Base-by-base conservation (phyloP, 1,140 invertebrate genomes). In the Drosophila pandora region DNA sequence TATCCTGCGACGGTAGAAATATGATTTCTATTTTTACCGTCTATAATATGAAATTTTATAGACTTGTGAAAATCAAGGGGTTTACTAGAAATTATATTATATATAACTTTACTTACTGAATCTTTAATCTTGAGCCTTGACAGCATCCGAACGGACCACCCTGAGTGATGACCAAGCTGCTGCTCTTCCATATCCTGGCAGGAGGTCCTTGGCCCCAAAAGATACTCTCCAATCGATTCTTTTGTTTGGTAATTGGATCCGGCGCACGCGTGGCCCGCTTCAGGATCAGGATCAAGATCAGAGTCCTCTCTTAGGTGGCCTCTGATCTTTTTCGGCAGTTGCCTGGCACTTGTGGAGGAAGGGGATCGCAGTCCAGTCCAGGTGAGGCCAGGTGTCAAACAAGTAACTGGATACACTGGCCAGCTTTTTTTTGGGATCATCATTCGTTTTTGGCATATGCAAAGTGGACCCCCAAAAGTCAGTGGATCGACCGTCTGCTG, bases 241-340 rank as follows among this genome's bases (percentile, higher is more conserved):
- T 41, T 53, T 53, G 25, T 41, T 34, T 62, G 47, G 83, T 77
- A 79, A 88, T 50, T 68, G 48, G 56, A 88, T 67, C 56, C 37
- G 28, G 50, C 58, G 68, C 68, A 88, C 83, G 83, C 83, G 83
- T 88, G 83, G 72, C 79, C 79, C 70, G 37, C 49, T 58, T 43
- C 32, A 41, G 57, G n/a, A 32, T 39, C 58, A 49, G 55, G 69
- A 64, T 53, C 52, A 47, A 30, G 17, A 17, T 17, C 17, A 17
- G 17, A 60, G 50, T 32, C 22, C 34, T 37, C 10, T 37, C 12
- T 10, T 37, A 17, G 17, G 10, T n/a, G 17, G 17, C 30, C 83
- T 88, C 79, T 87, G 83, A 87, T 87, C 84, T 87, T 87, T 81
- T 81, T 72, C 65, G 74, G 48, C 82, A 61, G 61, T 68, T 59